phyloP scores from a whole-genome alignment of 2,888 invertebrate genomes.

The Electrophaes corylata region DNA sequence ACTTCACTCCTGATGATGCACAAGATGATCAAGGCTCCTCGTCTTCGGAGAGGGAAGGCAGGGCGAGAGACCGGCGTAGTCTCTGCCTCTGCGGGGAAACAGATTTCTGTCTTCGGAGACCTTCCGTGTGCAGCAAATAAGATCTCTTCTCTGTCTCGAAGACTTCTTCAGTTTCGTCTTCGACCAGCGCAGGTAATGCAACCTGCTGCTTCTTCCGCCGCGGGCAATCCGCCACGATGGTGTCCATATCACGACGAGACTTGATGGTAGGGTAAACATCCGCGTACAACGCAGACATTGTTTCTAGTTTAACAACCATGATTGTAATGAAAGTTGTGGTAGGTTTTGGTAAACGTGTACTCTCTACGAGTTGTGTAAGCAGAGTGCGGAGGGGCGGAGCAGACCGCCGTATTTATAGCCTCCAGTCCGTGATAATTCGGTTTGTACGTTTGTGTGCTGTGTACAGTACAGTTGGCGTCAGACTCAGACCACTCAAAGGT shows the following conservation, averaged over 20 bases:
- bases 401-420: conserved; percentile 58
- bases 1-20: conserved; percentile 63
- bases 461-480: conserved; percentile 40
- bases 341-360: conserved; percentile 48
- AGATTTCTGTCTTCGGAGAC: conserved; percentile 73
- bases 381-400: conserved; percentile 62
- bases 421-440: conserved; percentile 50
- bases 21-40: conserved; percentile 73
- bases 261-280: conserved; percentile 64
- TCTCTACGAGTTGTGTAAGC: conserved; percentile 55
- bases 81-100: conserved; percentile 71
- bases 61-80: conserved; percentile 67
- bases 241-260: conserved; percentile 58
- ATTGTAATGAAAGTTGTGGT: conserved; percentile 27
- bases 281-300: conserved; percentile 62
- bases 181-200: conserved; percentile 66
- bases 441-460: conserved; percentile 47
- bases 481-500: conserved; percentile 24
- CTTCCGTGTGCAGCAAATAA: conserved; percentile 64
- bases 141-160: conserved; percentile 61
- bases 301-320: conserved; percentile 74
- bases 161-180: conserved; percentile 66
- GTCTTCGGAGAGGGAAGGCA: conserved; percentile 77
- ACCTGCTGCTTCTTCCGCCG: conserved; percentile 60
- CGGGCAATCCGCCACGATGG: conserved; percentile 56